Evolutionary conservation across 2,113 vertebrate genomes (phyloP), one percentile per base, ranked within the genome.

Genomic region (Ceyx cyanopectus): DNA sequence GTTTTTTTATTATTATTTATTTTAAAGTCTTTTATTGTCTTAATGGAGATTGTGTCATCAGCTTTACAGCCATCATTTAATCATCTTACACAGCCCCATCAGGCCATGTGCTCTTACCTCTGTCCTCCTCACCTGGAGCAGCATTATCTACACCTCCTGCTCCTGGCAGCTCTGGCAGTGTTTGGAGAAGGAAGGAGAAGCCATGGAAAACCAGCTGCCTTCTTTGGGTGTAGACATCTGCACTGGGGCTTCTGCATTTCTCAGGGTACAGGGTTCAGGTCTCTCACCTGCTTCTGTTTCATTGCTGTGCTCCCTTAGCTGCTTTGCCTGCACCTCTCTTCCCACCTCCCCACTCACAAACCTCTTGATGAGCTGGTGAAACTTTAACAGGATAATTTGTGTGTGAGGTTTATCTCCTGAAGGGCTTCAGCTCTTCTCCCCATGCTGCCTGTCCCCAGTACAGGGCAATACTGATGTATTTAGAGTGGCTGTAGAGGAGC

Each of bases 301-400:
- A 53, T 58, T 27, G 66, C 58, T 57, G 26, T 11, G 10, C 51
- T 85, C 4, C 1, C 27, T 67, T 32, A 8, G 3, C 58, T 40
- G 22, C 46, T 56, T 40, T 14, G 3, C 53, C 76, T 26, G 29
- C 50, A 63, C 73, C 30, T 48, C 32, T 79, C 19, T 61, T 29
- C 29, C 54, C 34, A 22, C 46, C 2, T 2, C 37, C 6, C 10
- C 12, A 46, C 40, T 43, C 0, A 40, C 0, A 5, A 60, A 43
- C 20, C 80, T 32, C 18, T 41, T 24, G 32, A 21, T 24, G 51
- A 83, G 51, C 63, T 74, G 51, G 26, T 83, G 58, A 45, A 69
- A 24, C 46, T 26, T 4, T 48, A 7, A 4, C 7, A 48, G 46
- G 24, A 62, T 61, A 1, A 0, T 37, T 51, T 74, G n/a, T 85